Base-by-base conservation (phyloP, 2,888 invertebrate species). In the Plagodis dolabraria region DNA sequence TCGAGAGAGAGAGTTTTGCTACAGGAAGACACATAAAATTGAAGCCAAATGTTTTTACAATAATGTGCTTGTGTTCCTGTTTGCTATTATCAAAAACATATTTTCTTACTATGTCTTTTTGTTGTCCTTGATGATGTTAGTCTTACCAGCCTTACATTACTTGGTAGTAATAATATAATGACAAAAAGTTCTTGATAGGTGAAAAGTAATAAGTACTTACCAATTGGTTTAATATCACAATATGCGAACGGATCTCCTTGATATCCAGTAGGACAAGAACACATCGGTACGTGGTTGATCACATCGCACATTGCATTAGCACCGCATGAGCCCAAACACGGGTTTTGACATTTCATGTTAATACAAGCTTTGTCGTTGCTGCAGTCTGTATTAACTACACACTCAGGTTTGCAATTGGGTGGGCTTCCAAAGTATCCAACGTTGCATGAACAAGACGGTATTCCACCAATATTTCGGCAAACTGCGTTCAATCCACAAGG, bases 271-370 rank as follows among this genome's bases (percentile, higher is more conserved):
- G 92, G 89, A 76, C 96, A 96, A 33, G 93, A 93, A 79, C 97
- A 97, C 58, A 95, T 93, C 0, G 97, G 96, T 48, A 94, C 94
- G 81, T 97, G 96, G 80, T 96, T 96, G 11, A 96, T 93, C 7
- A 96, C 96, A 76, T 94, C 94, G 75, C 97, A 98, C 47, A 94
- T 86, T 2, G 97, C 96, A 68, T 94, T 94, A 22, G 94, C 76
- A 10, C 97, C 97, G 76, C 97, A 96, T 35, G 96, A 94, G 47
- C 96, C 96, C 6, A 94, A 93, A 76, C 97, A 97, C 11, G 97
- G 97, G 81, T 97, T 95, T 67, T 93, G 93, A 83, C 97, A 97
- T 83, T 95, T 96, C 84, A 95, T 94, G 70, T 94, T 95, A 48
- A 97, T 95, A 76, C 97, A 97, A 6, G 97, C 96, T 75, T 94